These are phyloP conservation scores for Molorchus minor DNA, from an alignment of 2,888 invertebrate species.

Conservation along the genomic window DNA sequence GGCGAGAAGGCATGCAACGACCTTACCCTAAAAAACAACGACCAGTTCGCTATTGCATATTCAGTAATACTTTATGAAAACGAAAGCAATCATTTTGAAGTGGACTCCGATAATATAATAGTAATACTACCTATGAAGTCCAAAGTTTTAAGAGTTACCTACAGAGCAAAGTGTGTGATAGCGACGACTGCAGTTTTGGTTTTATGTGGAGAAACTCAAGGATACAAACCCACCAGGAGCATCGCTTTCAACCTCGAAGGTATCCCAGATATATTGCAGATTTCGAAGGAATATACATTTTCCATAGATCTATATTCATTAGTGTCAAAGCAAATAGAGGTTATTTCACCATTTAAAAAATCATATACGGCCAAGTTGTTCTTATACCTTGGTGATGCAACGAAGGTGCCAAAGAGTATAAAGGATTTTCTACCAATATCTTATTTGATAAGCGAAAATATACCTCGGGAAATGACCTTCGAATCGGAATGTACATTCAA, in stretches of 20 bases:
- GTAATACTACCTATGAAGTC: conserved; percentile 33
- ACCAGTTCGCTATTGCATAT: conserved; percentile 46
- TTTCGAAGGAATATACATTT: conserved; percentile 38
- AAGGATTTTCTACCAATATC: conserved; percentile 33
- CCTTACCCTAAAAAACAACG: conserved; percentile 60
- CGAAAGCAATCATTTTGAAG: conserved; percentile 44
- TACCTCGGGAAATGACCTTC: conserved; percentile 36
- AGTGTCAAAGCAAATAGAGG: conserved; percentile 15
- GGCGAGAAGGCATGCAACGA: conserved; percentile 61
- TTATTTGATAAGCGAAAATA: conserved; percentile 8
- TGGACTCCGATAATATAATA: conserved; percentile 26
- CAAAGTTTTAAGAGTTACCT: conserved; percentile 42
- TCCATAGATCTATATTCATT: conserved; percentile 33
- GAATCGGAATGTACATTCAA: conserved; percentile 22
- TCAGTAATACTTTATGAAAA: conserved; percentile 51
- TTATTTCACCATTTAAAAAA: conserved; percentile 39
- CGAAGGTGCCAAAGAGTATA: conserved; percentile 22
- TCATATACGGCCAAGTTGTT: conserved; percentile 36
- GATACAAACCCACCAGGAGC: conserved; percentile 50
- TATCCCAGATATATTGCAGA: conserved; percentile 43
- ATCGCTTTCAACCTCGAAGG: conserved; percentile 50
- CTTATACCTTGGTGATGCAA: conserved; percentile 28
- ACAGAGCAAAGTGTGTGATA: conserved; percentile 48
- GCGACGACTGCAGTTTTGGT: conserved; percentile 44
- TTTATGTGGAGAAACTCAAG: conserved; percentile 51